Evolutionary conservation across 2,113 vertebrate species (phyloP), one percentile per base, ranked within the genome.

Genomic region (Varanus salvator): DNA sequence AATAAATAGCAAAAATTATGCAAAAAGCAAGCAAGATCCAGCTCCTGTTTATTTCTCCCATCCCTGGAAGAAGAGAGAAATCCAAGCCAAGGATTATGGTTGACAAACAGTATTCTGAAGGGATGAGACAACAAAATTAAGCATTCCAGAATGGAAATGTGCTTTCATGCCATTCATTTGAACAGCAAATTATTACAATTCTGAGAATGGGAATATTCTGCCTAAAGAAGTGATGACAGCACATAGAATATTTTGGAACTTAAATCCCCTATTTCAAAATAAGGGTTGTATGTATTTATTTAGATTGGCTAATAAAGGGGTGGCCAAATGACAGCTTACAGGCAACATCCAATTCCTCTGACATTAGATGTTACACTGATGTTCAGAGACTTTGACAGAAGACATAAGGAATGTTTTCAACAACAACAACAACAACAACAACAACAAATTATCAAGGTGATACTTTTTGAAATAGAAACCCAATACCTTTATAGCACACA

Each of bases 1-100:
- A 96, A 95, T 81, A 97, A 94, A 94, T 38, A 85, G 80, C 5
- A 83, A 93, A 93, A 93, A 90, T 52, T 44, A 92, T 88, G 76
- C 34, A 69, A 87, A 84, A 84, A 88, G 72, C 0, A 92, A 92
- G 60, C 48, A 94, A 92, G 90, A 83, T 66, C 3, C 0, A 0
- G 69, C 90, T 88, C 38, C 38, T 85, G 38, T 25, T 78, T 90
- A 84, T 92, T 80, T 83, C 27, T 54, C 9, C 1, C 52, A 52
- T 38, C 74, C 21, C 0, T 89, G 57, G 27, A 0, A 0, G 8
- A 5, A 77, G 12, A 23, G 14, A 77, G 23, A 69, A 50, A n/a
- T 19, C 12, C 12, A 89, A 38, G 23, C 69, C 68, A 48, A 48
- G 1, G 4, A 66, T 15, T 50, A 48, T 9, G 15, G 9, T 60